Percentiles rank a stretch among this genome's conserved stretches.
These are phyloP conservation scores for Platynereis dumerilii DNA, from an alignment of 2,888 invertebrate genomes.

Conservation along the genomic window DNA sequence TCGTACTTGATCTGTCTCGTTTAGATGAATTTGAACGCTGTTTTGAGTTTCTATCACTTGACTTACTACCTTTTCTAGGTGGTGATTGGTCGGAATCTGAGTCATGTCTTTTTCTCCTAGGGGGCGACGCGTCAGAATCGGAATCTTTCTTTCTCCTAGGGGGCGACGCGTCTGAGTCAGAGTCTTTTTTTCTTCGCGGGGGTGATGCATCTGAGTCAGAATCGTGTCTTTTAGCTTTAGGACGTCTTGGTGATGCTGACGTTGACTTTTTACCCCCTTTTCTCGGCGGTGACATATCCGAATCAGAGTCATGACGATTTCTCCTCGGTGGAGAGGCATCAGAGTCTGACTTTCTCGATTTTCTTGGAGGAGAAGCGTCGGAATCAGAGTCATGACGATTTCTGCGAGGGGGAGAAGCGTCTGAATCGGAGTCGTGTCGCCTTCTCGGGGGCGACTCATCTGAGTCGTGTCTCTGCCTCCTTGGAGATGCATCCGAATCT, in stretches of 20 bases:
- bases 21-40: not conserved
- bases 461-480: conserved; percentile 47
- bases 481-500: conserved; percentile 38
- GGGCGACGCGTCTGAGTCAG: conserved; percentile 43
- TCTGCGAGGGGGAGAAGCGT: conserved; percentile 57
- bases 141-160: conserved; percentile 35
- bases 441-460: conserved; percentile 52
- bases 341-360: conserved; percentile 41
- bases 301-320: conserved; percentile 40
- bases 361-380: conserved; percentile 48
- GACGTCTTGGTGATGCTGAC: conserved; percentile 40
- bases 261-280: conserved; percentile 32
- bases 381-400: conserved; percentile 45
- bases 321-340: conserved; percentile 47
- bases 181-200: conserved; percentile 35
- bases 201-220: conserved; percentile 47
- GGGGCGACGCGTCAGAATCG: conserved; percentile 44
- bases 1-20: not conserved
- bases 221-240: conserved; percentile 39
- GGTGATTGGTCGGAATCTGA: conserved; percentile 44
- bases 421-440: conserved; percentile 55
- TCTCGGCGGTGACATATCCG: conserved; percentile 45
- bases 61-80: conserved; percentile 28
- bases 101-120: conserved; percentile 35
- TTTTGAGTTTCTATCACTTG: not conserved